A percentile compares a stretch with the other conserved stretches of the same genome.
These are phyloP conservation scores for Phoxinus phoxinus DNA, from an alignment of 2,113 vertebrate genomes.

Conservation along the genomic window DNA sequence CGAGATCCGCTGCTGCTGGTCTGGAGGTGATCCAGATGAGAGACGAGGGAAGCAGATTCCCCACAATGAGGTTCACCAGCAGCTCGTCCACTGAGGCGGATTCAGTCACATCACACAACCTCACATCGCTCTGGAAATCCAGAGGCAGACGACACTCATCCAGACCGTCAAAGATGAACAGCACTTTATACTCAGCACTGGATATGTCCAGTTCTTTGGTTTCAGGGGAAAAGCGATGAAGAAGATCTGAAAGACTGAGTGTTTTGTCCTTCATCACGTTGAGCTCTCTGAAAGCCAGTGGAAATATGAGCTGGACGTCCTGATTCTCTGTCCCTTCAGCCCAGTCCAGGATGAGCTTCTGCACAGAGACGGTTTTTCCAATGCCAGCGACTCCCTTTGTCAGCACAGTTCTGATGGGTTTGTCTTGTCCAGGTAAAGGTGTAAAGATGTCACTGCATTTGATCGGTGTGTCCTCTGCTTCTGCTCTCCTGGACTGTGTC, in stretches of 20 bases:
- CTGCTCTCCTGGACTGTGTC: conserved; percentile 7
- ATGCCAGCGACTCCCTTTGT: conserved; percentile 17
- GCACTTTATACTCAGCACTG: background rate
- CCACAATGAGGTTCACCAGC: no score
- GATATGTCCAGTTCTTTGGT: background rate
- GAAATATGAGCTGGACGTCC: background rate
- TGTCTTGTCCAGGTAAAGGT: conserved; percentile 6
- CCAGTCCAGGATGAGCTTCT: background rate
- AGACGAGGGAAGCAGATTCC: no score
- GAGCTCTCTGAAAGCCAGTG: background rate
- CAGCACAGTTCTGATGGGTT: background rate
- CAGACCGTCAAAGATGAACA: conserved; percentile 10
- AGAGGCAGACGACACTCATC: no score
- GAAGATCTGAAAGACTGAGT: conserved; percentile 11
- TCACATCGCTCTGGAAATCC: no score
- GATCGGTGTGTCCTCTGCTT: background rate
- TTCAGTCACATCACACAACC: no score
- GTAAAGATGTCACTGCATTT: background rate
- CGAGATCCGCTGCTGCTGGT: no score
- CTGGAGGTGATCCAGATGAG: no score
- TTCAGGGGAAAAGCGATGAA: background rate
- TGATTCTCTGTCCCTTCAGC: background rate
- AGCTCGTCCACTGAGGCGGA: no score
- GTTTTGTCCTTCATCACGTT: background rate
- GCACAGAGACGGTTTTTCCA: conserved; percentile 12